Conservation (phyloP, 2,113 vertebrate species). For the Panthera tigris region DNA sequence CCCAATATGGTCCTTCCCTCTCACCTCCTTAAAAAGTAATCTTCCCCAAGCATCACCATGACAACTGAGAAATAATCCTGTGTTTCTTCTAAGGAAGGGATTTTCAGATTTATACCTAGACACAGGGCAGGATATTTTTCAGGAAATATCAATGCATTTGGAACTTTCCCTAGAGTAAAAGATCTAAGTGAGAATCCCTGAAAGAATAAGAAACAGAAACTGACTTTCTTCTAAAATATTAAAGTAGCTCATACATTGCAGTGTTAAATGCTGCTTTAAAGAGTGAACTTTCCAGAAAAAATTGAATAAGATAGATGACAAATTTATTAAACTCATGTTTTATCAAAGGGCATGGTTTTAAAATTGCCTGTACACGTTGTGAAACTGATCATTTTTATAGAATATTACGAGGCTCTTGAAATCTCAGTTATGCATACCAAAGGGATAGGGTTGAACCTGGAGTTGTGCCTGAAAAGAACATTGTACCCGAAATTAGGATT, state of each 20-base stretch:
- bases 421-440: background rate
- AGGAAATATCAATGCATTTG: background rate
- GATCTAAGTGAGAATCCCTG: background rate
- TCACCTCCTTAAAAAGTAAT: background rate
- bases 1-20: background rate
- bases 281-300: background rate
- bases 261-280: background rate
- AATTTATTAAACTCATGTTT: background rate
- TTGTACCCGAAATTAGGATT: background rate
- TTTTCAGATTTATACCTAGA: background rate
- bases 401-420: background rate
- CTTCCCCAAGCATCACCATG: background rate
- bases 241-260: background rate
- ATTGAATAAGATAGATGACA: background rate
- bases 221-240: background rate
- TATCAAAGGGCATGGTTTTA: background rate
- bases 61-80: background rate
- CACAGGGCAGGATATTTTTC: background rate
- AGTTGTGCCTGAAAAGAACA: conserved; percentile 10
- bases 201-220: background rate
- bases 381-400: background rate
- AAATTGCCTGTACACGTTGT: background rate
- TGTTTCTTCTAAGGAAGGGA: background rate
- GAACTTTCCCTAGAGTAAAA: background rate
- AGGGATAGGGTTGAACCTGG: background rate